Percentiles rank a stretch among this genome's conserved stretches.
Conservation (phyloP, 2,113 vertebrate species). For the Strix uralensis region DNA sequence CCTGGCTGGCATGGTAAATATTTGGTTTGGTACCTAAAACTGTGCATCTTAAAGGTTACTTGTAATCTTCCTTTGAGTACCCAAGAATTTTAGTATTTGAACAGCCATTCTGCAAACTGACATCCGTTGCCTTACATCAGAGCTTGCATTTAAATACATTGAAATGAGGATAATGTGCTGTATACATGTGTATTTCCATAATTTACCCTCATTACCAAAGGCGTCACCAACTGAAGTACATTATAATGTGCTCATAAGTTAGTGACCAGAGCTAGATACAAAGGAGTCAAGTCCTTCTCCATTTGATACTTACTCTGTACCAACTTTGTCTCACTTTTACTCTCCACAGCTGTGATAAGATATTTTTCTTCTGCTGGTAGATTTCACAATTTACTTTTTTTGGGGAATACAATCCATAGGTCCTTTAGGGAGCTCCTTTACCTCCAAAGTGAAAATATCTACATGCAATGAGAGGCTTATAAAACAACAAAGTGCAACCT, state of each 20-base stretch:
- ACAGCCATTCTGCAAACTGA: neutral
- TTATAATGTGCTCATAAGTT: neutral
- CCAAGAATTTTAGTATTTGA: neutral
- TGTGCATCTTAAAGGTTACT: neutral
- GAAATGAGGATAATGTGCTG: neutral
- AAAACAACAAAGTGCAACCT: neutral
- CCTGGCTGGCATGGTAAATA: neutral
- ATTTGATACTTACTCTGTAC: neutral
- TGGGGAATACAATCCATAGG: neutral
- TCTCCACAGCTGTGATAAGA: neutral
- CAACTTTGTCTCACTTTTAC: neutral
- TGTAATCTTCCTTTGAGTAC: neutral
- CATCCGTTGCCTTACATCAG: neutral
- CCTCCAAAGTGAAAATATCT: neutral
- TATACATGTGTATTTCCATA: neutral
- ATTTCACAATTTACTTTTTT: neutral
- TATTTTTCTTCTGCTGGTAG: neutral
- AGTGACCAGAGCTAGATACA: neutral
- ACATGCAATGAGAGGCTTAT: neutral
- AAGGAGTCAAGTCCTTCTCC: neutral
- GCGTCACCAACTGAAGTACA: neutral
- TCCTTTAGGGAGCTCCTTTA: neutral
- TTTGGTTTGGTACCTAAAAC: neutral
- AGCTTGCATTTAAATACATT: neutral
- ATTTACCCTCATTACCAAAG: neutral